phyloP scores from a whole-genome alignment of 37 sponge, comb jelly and placozoan species.

The Spongia lamella region DNA sequence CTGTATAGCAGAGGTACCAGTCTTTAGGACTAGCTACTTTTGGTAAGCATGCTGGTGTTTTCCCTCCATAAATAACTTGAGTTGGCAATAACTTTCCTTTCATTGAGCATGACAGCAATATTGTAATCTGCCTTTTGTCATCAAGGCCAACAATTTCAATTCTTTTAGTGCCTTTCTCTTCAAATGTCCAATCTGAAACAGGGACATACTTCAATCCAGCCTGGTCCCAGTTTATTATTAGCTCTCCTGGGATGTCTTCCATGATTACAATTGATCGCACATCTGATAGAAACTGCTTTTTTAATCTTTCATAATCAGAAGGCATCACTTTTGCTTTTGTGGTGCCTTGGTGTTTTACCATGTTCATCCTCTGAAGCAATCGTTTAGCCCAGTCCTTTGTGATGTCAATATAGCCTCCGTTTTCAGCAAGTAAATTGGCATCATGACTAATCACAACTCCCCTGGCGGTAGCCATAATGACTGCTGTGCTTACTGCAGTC shows the following conservation, averaged over 20 bases:
- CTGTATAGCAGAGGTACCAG: slow-evolving; percentile 9
- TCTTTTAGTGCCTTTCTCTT: slow-evolving; percentile 11
- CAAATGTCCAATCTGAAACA: slow-evolving; percentile 17
- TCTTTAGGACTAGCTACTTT: slow-evolving; percentile 7
- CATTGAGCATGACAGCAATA: slow-evolving; percentile 10
- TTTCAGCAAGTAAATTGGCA: neutral
- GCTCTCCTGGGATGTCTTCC: neutral
- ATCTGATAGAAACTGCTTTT: neutral
- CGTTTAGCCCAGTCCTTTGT: slow-evolving; percentile 11
- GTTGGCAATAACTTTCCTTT: slow-evolving; percentile 5
- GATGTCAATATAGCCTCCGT: neutral
- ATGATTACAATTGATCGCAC: neutral
- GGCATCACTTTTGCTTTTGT: neutral
- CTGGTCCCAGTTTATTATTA: neutral
- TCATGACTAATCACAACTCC: neutral
- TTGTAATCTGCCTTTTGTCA: slow-evolving; percentile 39
- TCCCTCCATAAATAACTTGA: slow-evolving; percentile 25
- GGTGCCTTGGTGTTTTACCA: neutral
- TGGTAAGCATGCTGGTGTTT: slow-evolving; percentile 27
- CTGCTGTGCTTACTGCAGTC: neutral
- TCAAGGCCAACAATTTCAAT: slow-evolving; percentile 13
- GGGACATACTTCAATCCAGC: slow-evolving; percentile 19
- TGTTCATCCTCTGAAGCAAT: neutral
- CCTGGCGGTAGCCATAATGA: neutral
- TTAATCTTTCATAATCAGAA: neutral